phyloP scores from a whole-genome alignment of 1,140 invertebrate genomes.

The Phortica variegata region DNA sequence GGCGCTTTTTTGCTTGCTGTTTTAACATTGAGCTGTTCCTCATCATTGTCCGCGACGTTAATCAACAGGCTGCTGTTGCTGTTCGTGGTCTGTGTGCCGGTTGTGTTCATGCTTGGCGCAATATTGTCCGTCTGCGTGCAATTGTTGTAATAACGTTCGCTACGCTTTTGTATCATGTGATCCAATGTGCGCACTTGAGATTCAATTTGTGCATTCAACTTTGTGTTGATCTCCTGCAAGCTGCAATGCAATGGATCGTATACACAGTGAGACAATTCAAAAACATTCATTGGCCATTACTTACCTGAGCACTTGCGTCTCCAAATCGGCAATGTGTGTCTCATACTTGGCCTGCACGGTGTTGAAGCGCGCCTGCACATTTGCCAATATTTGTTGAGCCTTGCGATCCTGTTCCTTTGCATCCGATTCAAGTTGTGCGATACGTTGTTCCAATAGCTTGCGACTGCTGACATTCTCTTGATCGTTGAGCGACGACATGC shows the following conservation, averaged over 20 bases:
- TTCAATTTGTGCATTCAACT: conserved; percentile 61
- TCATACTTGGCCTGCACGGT: conserved; percentile 75
- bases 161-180: conserved; percentile 42
- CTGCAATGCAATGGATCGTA: too few species aligned
- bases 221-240: conserved; percentile 61
- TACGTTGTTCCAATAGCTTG: conserved; percentile 70
- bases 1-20: conserved; percentile 3
- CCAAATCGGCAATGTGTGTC: conserved; percentile 70
- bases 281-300: not conserved
- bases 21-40: too few species aligned
- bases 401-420: conserved; percentile 67
- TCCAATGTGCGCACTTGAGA: conserved; percentile 53
- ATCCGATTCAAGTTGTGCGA: conserved; percentile 68
- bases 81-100: conserved; percentile 25
- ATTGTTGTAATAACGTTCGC: conserved; percentile 45
- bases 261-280: not conserved
- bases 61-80: not conserved
- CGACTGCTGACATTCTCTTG: conserved; percentile 61
- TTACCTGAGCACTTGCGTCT: conserved; percentile 64
- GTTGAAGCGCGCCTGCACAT: conserved; percentile 72
- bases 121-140: conserved; percentile 47
- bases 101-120: not conserved
- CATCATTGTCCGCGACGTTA: too few species aligned
- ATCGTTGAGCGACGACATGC: conserved; percentile 61
- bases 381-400: conserved; percentile 68